Base-by-base conservation (phyloP, 2,888 invertebrate species). In the Ectemnius lituratus region DNA sequence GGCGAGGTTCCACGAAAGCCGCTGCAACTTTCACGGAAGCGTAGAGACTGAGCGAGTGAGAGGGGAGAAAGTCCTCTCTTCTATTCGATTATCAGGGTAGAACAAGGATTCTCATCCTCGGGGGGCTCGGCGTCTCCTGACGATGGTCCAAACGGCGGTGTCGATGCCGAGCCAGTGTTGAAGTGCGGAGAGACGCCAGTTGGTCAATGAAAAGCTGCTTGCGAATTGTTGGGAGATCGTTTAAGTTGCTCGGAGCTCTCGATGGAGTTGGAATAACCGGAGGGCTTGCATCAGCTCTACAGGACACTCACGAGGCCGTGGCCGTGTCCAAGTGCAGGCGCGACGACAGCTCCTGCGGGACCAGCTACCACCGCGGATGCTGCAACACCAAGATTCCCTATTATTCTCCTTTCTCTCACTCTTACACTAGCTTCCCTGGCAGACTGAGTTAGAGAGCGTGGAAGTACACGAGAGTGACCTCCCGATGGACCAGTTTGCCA, bases 331-430 rank as follows among this genome's bases (percentile, higher is more conserved):
- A 58, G 18, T 57, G 81, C 84, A 1, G 83, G 75, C 8, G 84
- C 74, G 4, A 84, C 70, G n/a, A 86, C 75, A 0, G 84, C 59
- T 20, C 86, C 86, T 8, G 86, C 64, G 46, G 86, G 85, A 61
- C 86, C 86, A 62, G 86, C 76, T 2, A 86, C 77, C 0, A 85
- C 71, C 2, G 86, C 57, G 4, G 80, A n/a, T 52, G 80, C 84
- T 87, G 58, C 0, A 66, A 57, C 67, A 69, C 20, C 45, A 65
- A 61, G 18, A 47, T 27, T 20, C 13, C 45, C 14, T 14, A 14
- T 57, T 6, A 37, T 1, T 16, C 20, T 62, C 27, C n/a, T 57
- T 23, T 6, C 6, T n/a, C 11, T 8, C 1, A 37, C 37, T n/a
- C 13, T 28, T 5, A 4, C 20, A 59, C 18, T 28, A n/a, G 16